Evolutionary conservation across 2,797 vertebrate genomes (phyloP), one percentile per base, ranked within the genome.

Genomic region (Geotrypetes seraphini): DNA sequence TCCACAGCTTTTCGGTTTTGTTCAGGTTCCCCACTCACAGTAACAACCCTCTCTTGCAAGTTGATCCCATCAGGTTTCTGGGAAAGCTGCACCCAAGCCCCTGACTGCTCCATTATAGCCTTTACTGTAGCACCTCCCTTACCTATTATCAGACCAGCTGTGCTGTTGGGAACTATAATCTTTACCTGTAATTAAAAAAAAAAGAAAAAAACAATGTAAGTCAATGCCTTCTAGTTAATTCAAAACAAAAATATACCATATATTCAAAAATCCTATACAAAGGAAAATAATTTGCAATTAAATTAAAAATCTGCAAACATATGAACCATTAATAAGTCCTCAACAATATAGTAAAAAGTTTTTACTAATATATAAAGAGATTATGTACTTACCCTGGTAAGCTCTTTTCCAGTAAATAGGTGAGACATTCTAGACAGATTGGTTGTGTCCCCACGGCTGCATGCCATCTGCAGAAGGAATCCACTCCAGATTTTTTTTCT

Each of bases 121-220:
- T 88, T 88, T 74, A 88, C 85, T 75, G 85, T 88, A 58, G 85
- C 85, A 79, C 85, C 85, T 75, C 85, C 85, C 78, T 88, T 88
- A 71, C 85, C 85, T 81, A 88, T 88, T 69, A 88, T 88, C 73
- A 88, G 81, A 78, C 85, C 85, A 73, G 85, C 85, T 72, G 85
- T 88, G 80, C 84, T 88, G 83, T 88, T 88, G 70, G 85, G 85
- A 75, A 88, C 85, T 81, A 88, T 87, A 77, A 88, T 88, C 80
- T 88, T 88, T 81, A 86, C 85, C 85, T 88, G 81, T 78, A 80
- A 83, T 86, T 69, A 70, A 78, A 84, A 75, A 79, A 79, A 75
- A n/a, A 36, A 19, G 33, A 34, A 28, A 24, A 22, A 19, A 36
- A n/a, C n/a, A n/a, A 81, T 75, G 81, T 57, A 53, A 74, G 81